phyloP scores from a whole-genome alignment of 2,797 vertebrate species.

The Parambassis ranga region DNA sequence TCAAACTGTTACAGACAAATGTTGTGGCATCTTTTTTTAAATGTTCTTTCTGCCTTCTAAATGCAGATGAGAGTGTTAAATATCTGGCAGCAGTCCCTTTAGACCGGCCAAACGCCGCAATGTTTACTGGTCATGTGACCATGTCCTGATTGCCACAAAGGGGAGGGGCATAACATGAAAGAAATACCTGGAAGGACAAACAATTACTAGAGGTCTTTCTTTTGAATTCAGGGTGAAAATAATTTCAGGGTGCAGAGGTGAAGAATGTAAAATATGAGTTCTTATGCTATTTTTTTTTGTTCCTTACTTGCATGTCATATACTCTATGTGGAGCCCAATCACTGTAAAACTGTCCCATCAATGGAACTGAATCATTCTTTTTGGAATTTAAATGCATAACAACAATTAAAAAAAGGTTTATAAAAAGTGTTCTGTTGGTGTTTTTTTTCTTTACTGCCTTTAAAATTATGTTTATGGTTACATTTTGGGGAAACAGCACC shows the following conservation, averaged over 20 bases:
- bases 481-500: too few species aligned
- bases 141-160: not conserved
- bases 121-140: slow-evolving; percentile 25
- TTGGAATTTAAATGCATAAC: slow-evolving; percentile 71
- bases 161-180: too few species aligned
- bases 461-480: too few species aligned
- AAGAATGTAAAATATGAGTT: slow-evolving; percentile 73
- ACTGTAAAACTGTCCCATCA: slow-evolving; percentile 77
- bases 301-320: slow-evolving; percentile 78
- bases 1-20: slow-evolving; percentile 31
- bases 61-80: not conserved
- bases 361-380: slow-evolving; percentile 67
- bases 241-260: slow-evolving; percentile 62
- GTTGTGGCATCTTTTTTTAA: slow-evolving; percentile 27
- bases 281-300: slow-evolving; percentile 41
- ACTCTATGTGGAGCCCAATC: slow-evolving; percentile 75
- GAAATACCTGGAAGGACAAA: too few species aligned
- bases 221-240: slow-evolving; percentile 62
- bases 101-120: too few species aligned
- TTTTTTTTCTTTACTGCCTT: not conserved
- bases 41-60: not conserved
- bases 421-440: slow-evolving; percentile 54
- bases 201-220: too few species aligned
- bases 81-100: slow-evolving; percentile 24
- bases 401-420: slow-evolving; percentile 61